phyloP scores from a whole-genome alignment of 2,113 vertebrate genomes.

The Peromyscus maniculatus region DNA sequence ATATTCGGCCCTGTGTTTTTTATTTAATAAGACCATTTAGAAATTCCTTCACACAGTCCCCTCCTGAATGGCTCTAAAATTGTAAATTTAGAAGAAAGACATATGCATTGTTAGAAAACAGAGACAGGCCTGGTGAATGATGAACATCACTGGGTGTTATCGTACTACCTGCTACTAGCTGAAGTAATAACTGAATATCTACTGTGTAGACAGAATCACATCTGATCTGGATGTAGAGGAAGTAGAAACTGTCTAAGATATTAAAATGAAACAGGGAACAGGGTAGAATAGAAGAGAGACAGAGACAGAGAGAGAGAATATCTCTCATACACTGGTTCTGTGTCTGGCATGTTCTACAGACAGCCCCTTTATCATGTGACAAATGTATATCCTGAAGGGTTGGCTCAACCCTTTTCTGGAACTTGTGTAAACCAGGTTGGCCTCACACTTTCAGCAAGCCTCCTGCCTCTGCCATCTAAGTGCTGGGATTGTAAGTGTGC shows the following conservation, averaged over 20 bases:
- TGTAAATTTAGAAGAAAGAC: too few species aligned
- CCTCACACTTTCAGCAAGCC: too few species aligned
- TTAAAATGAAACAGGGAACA: neutral
- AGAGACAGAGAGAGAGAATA: too few species aligned
- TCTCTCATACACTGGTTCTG: neutral
- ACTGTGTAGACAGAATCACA: slow-evolving; percentile 3
- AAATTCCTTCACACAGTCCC: too few species aligned
- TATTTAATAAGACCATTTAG: too few species aligned
- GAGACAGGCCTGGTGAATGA: too few species aligned
- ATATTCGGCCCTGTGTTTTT: too few species aligned
- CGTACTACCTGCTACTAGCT: neutral
- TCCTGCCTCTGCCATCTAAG: neutral
- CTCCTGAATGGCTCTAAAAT: too few species aligned
- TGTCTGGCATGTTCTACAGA: neutral
- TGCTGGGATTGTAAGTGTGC: neutral
- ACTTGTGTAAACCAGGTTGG: neutral
- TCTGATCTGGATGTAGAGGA: neutral
- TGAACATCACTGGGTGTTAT: neutral
- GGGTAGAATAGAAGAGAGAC: too few species aligned
- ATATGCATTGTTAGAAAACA: too few species aligned
- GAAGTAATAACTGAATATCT: slow-evolving; percentile 35
- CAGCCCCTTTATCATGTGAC: neutral
- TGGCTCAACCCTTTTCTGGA: neutral
- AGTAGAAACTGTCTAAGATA: neutral
- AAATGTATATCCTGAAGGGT: neutral